A percentile compares a stretch with the other conserved stretches of the same genome.
These are phyloP conservation scores for Lycopodina hypogea DNA, from an alignment of 37 sponge, comb jelly and placozoan genomes.

Conservation along the genomic window DNA sequence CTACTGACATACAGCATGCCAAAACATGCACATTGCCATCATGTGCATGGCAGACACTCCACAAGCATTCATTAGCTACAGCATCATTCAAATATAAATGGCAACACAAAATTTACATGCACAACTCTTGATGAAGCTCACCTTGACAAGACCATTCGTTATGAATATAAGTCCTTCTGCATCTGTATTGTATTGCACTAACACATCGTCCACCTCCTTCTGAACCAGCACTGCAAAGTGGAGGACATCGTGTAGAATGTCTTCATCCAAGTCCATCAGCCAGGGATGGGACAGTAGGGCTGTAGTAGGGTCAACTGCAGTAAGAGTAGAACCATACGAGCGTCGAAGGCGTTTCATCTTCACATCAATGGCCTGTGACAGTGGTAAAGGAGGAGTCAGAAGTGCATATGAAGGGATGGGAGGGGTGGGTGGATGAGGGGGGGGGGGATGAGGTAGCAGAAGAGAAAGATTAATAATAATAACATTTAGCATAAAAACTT, in stretches of 20 bases:
- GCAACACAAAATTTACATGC: no score
- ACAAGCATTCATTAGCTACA: no score
- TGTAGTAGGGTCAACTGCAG: conserved; percentile 53
- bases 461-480: background rate
- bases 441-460: background rate
- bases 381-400: background rate
- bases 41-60: no score
- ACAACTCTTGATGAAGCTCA: no score
- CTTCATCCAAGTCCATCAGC: conserved; percentile 61
- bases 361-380: conserved; percentile 60
- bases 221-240: conserved; percentile 42
- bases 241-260: conserved; percentile 33
- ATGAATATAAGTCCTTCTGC: conserved; percentile 66
- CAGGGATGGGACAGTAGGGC: conserved; percentile 66
- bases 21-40: no score
- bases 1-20: no score
- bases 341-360: conserved; percentile 77
- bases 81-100: no score
- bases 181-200: conserved; percentile 51
- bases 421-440: background rate
- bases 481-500: no score
- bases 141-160: conserved; percentile 80
- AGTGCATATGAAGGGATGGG: no score
- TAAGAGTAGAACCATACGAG: conserved; percentile 42
- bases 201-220: conserved; percentile 54